phyloP scores from a whole-genome alignment of 2,888 invertebrate species.

The Hirtodrosophila histrioides region DNA sequence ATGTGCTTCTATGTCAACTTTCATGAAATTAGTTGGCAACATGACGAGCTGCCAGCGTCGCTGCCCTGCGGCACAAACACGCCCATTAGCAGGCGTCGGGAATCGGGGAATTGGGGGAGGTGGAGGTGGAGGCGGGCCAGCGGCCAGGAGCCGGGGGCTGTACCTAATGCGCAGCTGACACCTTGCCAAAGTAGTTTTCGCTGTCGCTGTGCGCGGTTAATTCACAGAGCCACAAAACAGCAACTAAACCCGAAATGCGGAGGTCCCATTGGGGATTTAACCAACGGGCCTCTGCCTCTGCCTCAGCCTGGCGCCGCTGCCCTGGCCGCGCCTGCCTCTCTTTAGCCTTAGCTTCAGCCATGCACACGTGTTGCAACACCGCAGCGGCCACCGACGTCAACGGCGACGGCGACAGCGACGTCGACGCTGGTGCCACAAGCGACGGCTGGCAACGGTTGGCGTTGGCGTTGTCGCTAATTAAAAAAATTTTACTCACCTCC shows the following conservation, averaged over 20 bases:
- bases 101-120: constrained; percentile 19
- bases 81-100: constrained; percentile 69
- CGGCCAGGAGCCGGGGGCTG: constrained; percentile 18
- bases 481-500: constrained; percentile 54
- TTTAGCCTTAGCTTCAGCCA: constrained; percentile 12
- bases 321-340: constrained; percentile 19
- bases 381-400: constrained; percentile 26
- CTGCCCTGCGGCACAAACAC: constrained; percentile 57
- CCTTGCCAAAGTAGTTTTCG: constrained; percentile 78
- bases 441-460: constrained; percentile 47
- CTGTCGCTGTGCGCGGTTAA: constrained; percentile 64
- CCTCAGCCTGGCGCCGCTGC: constrained; percentile 19
- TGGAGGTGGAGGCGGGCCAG: constrained; percentile 3
- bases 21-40: constrained; percentile 83
- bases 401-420: not conserved
- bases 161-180: constrained; percentile 76
- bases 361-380: constrained; percentile 74
- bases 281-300: constrained; percentile 48
- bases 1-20: constrained; percentile 82
- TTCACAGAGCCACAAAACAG: constrained; percentile 45
- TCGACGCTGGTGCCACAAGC: constrained; percentile 39
- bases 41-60: constrained; percentile 77
- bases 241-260: constrained; percentile 33
- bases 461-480: constrained; percentile 66
- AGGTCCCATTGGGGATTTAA: constrained; percentile 63